phyloP scores from a whole-genome alignment of 35 echinoderm and acorn worm species.

The Lytechinus variegatus region DNA sequence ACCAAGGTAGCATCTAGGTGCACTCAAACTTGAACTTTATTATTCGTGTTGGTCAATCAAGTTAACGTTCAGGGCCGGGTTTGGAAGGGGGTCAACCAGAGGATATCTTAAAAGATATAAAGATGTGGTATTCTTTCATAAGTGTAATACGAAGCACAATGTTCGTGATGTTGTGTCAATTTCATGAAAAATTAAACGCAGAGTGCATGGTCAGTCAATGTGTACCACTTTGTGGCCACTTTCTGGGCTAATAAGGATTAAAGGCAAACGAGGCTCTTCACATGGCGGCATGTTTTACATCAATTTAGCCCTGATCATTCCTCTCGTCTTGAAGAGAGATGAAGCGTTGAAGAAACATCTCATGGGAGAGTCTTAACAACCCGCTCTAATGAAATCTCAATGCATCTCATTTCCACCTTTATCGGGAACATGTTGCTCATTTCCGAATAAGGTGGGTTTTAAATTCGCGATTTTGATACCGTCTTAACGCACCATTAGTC shows the following conservation, averaged over 20 bases:
- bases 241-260: neutral
- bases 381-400: neutral
- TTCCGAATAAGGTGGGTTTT: neutral
- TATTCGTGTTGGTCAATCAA: too few relatives aligned
- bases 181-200: too few relatives aligned
- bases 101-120: too few relatives aligned
- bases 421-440: neutral
- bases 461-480: slow-evolving; percentile 18
- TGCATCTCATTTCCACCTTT: neutral
- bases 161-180: too few relatives aligned
- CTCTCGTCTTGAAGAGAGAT: neutral
- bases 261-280: neutral
- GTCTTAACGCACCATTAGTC: neutral
- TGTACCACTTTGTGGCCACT: neutral
- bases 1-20: too few relatives aligned
- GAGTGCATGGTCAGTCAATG: too few relatives aligned
- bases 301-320: neutral
- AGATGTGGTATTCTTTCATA: too few relatives aligned
- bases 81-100: too few relatives aligned
- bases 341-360: neutral
- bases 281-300: neutral
- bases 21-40: too few relatives aligned
- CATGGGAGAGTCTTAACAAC: neutral
- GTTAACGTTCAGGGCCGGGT: too few relatives aligned
- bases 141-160: too few relatives aligned